These are phyloP conservation scores for Pseudocheirus occidentalis DNA, from an alignment of 2,797 vertebrate genomes.

Conservation along the genomic window DNA sequence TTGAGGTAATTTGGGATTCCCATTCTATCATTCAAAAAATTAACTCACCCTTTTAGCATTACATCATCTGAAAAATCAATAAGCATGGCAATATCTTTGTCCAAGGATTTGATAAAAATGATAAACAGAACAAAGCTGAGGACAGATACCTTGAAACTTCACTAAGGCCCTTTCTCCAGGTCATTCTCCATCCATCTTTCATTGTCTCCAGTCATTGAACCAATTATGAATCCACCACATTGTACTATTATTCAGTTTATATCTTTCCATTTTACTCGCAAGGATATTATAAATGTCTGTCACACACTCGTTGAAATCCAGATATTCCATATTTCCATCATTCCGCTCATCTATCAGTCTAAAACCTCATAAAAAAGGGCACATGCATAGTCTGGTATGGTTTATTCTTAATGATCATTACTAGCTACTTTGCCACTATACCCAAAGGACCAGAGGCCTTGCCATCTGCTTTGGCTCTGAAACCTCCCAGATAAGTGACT, in stretches of 20 bases:
- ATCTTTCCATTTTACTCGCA: background rate
- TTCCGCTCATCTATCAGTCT: background rate
- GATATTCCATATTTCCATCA: background rate
- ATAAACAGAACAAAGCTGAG: background rate
- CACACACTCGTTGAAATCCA: background rate
- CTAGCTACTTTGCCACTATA: background rate
- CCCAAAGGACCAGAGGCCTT: background rate
- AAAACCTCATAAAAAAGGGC: background rate
- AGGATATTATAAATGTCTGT: background rate
- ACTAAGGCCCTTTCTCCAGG: background rate
- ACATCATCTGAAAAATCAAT: background rate
- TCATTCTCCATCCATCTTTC: background rate
- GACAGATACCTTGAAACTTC: background rate
- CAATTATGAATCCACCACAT: background rate
- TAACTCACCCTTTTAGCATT: background rate
- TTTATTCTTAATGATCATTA: background rate
- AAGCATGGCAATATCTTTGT: background rate
- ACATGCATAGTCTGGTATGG: background rate
- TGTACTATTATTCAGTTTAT: background rate
- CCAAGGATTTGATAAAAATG: background rate
- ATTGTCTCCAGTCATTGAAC: background rate
- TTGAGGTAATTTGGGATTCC: background rate
- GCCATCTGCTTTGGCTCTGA: background rate
- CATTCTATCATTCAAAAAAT: background rate
- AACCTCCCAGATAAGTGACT: background rate